Percentiles rank a stretch among this genome's conserved stretches.
These are phyloP conservation scores for Agapostemon virescens DNA, from an alignment of 2,888 invertebrate genomes.

Conservation along the genomic window DNA sequence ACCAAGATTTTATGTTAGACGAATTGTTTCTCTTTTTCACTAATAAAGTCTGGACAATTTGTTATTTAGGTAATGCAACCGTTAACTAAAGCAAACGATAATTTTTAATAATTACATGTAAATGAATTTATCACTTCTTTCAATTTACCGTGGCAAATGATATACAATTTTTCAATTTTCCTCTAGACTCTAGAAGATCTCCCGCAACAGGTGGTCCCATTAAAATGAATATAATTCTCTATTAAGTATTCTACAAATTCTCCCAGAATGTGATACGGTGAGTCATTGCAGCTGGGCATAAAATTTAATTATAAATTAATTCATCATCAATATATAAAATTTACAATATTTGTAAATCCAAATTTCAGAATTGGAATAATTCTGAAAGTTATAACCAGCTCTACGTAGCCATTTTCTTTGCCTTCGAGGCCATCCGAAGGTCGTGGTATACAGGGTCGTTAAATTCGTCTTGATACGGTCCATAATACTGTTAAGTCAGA, in stretches of 20 bases:
- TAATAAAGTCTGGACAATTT: neutral
- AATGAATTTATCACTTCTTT: neutral
- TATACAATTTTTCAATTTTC: slow-evolving; percentile 3
- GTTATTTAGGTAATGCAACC: neutral
- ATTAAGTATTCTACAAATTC: neutral
- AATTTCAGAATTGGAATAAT: neutral
- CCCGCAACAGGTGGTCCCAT: slow-evolving; percentile 3
- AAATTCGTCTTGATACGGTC: no score
- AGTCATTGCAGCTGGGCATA: neutral
- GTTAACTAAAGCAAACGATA: neutral
- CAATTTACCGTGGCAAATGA: neutral
- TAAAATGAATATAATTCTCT: slow-evolving; percentile 4
- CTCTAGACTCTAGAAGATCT: neutral
- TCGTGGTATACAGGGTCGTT: no score
- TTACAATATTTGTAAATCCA: neutral
- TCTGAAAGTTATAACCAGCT: no score
- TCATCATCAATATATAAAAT: neutral
- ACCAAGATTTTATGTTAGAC: neutral
- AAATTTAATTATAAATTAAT: neutral
- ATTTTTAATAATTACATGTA: neutral
- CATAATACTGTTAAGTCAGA: no score
- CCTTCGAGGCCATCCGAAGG: no score
- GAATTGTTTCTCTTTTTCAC: neutral
- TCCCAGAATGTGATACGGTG: neutral
- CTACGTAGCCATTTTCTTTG: no score